Percentiles rank a stretch among this genome's conserved stretches.
phyloP scores from a whole-genome alignment of 2,113 vertebrate species.

The Vombatus ursinus region DNA sequence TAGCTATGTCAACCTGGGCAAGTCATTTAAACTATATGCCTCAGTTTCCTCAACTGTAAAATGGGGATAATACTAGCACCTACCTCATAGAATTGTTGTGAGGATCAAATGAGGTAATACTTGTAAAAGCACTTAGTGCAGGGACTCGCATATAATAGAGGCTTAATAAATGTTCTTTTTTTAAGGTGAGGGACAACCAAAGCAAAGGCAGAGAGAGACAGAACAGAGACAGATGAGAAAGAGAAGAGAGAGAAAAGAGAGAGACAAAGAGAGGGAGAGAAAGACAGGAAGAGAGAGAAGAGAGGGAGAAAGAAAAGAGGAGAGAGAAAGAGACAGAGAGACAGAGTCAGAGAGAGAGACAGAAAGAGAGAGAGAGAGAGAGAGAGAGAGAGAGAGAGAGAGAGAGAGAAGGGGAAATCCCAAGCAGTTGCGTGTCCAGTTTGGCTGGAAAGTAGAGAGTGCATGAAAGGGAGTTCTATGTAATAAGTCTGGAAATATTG shows the following conservation, averaged over 20 bases:
- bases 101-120: not conserved
- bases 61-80: not conserved
- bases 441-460: not conserved
- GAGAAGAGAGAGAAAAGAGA: no score
- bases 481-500: not conserved
- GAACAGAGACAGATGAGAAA: not conserved
- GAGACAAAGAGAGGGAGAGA: no score
- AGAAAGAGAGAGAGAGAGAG: no score
- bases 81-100: not conserved
- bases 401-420: not conserved
- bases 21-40: not conserved
- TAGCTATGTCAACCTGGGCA: not conserved
- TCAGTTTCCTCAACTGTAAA: not conserved
- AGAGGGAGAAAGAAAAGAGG: not conserved
- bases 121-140: not conserved
- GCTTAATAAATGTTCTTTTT: not conserved
- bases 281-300: no score
- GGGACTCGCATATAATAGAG: not conserved
- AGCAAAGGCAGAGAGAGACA: not conserved
- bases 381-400: no score
- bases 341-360: no score
- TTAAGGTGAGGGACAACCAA: not conserved
- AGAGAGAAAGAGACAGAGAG: no score
- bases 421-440: not conserved
- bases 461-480: not conserved